Conservation (phyloP, 2,888 invertebrate genomes). For the Athalia rosae region DNA sequence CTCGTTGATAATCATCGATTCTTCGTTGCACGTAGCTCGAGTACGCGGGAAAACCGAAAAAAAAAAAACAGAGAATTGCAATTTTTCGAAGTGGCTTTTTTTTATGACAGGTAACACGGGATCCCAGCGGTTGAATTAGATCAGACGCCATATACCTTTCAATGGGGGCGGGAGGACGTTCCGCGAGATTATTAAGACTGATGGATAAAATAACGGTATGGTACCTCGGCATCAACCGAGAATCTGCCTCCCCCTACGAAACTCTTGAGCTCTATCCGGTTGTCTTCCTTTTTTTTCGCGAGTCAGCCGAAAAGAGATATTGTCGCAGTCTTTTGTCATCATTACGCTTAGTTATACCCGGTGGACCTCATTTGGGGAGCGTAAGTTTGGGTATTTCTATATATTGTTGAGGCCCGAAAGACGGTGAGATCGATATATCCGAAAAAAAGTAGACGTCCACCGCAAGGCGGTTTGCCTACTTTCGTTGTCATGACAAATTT, state of each 20-base stretch:
- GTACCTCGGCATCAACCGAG: constrained; percentile 10
- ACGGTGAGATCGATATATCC: not conserved
- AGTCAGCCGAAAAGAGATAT: constrained; percentile 10
- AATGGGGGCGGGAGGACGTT: not conserved
- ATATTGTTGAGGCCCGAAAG: not conserved
- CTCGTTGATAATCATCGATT: no score
- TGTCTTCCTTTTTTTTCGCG: not conserved
- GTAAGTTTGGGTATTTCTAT: not conserved
- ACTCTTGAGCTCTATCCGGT: constrained; percentile 13
- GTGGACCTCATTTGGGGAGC: not conserved
- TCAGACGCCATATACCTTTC: not conserved
- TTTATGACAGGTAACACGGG: constrained; percentile 23
- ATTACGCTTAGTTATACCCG: constrained; percentile 19
- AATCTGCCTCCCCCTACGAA: constrained; percentile 19
- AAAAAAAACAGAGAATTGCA: no score
- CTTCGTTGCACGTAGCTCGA: no score
- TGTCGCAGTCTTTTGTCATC: constrained; percentile 23
- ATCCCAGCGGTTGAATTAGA: constrained; percentile 22
- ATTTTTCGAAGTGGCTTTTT: constrained; percentile 27
- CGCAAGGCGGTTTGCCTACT: no score
- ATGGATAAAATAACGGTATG: constrained; percentile 24
- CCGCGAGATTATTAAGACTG: constrained; percentile 30
- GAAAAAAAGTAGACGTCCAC: not conserved
- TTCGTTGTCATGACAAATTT: no score
- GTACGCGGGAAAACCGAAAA: no score